Evolutionary conservation across 2,797 vertebrate species (phyloP), one percentile per base, ranked within the genome.

Genomic region (Pipistrellus nathusii): DNA sequence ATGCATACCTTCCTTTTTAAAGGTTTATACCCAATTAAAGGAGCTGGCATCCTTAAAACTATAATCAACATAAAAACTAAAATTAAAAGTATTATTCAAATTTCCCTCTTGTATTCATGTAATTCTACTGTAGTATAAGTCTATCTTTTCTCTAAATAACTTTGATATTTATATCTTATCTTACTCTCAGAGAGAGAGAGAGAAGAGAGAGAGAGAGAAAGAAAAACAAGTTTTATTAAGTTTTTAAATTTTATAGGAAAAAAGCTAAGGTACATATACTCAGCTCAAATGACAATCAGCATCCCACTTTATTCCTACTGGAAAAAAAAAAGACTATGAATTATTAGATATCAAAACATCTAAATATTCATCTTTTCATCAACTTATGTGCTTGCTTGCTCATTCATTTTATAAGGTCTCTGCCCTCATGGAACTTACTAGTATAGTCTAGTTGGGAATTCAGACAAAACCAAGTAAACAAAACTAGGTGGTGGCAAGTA

Each of bases 1-100:
- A 94, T 55, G 18, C 48, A 69, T 18, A 89, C n/a, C 55, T 93
- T 93, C 8, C 75, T 69, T 81, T 91, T 95, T 81, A 92, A 95
- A 44, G 13, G 18, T 38, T 95, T 83, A 71, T 62, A 25, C 20
- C 44, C 51, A 95, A 89, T 68, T 92, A 96, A 96, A 89, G 76
- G 41, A 62, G 25, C 11, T 78, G 27, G 51, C 25, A 25, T 85
- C 48, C 73, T 91, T 88, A 90, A 92, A 94, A 93, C 25, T 87
- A 59, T 48, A 94, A 76, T 93, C 75, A 94, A 62, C 13, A 72
- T 81, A 85, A 94, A 87, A 93, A 51, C 25, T 86, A 66, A 72
- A 90, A 14, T 93, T 85, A 85, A 76, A 30, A 91, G 18, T 62
- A 83, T 94, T 93, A 90, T 14, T 85, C 68, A 94, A 77, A 91